Evolutionary conservation across 92 coral and sea anemone genomes (phyloP), one percentile per base, ranked within the genome.

Genomic region (Porites lobata): DNA sequence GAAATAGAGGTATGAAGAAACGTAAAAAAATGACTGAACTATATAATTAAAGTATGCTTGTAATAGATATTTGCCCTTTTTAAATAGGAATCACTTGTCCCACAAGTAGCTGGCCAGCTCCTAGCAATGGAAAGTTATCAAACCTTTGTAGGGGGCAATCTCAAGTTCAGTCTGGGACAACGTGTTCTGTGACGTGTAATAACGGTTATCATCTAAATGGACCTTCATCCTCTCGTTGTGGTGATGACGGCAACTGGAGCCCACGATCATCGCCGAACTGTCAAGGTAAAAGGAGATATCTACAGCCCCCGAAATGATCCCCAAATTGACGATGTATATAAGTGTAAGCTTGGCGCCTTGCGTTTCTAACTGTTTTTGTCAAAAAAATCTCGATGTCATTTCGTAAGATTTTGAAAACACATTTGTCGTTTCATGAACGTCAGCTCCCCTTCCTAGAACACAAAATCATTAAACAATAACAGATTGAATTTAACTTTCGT

Each of bases 21-120:
- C 43, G 4, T 32, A 32, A 32, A 32, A 32, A 32, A 32, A 32
- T 32, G 5, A 32, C 43, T 32, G 43, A 32, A 32, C 43, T 32
- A 32, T 32, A 32, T 32, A 32, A 32, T 32, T 32, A 32, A 32
- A 32, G 43, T 32, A 32, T 32, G 43, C 43, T 4, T 2, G 43
- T 4, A 32, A 32, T 32, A 32, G 43, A 32, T 32, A 32, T 32
- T 32, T 32, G 43, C 43, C 43, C 43, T 32, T 32, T 32, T 32
- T 32, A 2, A 32, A 32, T 26, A 78, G 82, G 61, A 63, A 78
- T 78, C 52, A 78, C 82, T 13, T 78, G 82, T 43, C 32, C 69
- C 22, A 78, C 82, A 78, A 78, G 69, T 18, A 65, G 13, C 72
- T 78, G 82, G 82, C 82, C 72, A 18, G 43, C 82, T 17, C 82